Evolutionary conservation across 2,113 vertebrate species (phyloP).

Genomic region (Prionailurus bengalensis): DNA sequence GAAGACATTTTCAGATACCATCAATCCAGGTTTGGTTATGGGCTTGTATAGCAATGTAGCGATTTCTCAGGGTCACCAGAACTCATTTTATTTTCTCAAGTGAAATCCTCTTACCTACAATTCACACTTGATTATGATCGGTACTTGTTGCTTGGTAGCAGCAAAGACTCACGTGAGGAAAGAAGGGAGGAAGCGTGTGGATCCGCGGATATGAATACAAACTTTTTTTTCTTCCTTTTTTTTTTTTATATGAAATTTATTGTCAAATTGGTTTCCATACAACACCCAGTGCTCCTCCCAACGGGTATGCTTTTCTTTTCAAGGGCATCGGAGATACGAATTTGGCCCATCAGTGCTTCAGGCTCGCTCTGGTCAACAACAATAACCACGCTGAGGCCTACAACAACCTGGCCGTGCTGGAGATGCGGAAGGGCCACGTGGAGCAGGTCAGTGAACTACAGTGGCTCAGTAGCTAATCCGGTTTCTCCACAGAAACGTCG

Average conservation of each 20-base stretch:
- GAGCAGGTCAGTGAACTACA: conserved; percentile 92
- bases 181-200: rapidly evolving
- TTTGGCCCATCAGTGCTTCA: conserved; percentile 97
- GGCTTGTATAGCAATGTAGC: background rate
- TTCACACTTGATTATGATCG: background rate
- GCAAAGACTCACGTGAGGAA: background rate
- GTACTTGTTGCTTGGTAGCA: background rate
- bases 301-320: conserved; percentile 43
- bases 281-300: no score
- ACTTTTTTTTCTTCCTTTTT: conserved; percentile 38
- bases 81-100: background rate
- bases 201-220: background rate
- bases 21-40: background rate
- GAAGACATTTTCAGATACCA: background rate
- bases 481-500: background rate
- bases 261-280: no score
- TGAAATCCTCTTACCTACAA: background rate
- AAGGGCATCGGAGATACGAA: conserved; percentile 95
- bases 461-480: rapidly evolving
- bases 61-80: background rate
- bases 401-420: conserved; percentile 97
- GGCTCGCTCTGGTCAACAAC: conserved; percentile 94
- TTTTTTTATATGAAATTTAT: no score
- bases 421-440: conserved; percentile 93
- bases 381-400: conserved; percentile 96